These are phyloP conservation scores for Macrobrachium nipponense DNA, from an alignment of 1,140 invertebrate species.

Conservation along the genomic window DNA sequence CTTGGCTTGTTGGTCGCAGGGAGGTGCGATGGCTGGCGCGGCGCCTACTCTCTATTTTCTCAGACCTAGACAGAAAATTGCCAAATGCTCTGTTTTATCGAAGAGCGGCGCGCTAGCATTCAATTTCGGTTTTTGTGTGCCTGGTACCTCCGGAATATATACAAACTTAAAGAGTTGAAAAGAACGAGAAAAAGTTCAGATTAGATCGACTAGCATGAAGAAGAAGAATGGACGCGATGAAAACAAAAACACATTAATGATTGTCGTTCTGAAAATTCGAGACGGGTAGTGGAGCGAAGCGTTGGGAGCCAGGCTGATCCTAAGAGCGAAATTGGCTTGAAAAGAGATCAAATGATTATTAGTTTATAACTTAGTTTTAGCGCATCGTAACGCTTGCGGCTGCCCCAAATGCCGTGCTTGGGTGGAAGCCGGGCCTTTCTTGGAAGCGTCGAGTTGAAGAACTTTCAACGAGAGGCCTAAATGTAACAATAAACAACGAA, in stretches of 20 bases:
- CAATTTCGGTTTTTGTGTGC: slow-evolving; percentile 9
- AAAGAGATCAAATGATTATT: slow-evolving; percentile 47
- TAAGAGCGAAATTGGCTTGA: slow-evolving; percentile 49
- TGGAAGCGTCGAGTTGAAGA: background rate
- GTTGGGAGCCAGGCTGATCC: background rate
- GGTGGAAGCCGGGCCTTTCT: no score
- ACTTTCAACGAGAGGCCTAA: slow-evolving; percentile 2
- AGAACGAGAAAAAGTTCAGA: slow-evolving; percentile 14
- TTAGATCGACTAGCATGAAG: slow-evolving; percentile 8
- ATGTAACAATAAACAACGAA: background rate
- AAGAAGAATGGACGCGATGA: slow-evolving; percentile 21
- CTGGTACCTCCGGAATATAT: slow-evolving; percentile 5
- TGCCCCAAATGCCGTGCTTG: no score
- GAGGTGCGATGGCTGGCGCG: slow-evolving; percentile 38
- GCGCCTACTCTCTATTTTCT: slow-evolving; percentile 48
- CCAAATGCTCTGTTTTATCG: slow-evolving; percentile 56
- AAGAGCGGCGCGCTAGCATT: slow-evolving; percentile 30
- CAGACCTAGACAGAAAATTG: slow-evolving; percentile 49
- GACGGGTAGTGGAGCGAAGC: slow-evolving; percentile 15
- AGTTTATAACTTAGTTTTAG: background rate
- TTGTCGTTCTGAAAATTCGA: slow-evolving; percentile 52
- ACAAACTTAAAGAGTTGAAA: background rate
- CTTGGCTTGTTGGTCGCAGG: slow-evolving; percentile 29
- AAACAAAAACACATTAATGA: slow-evolving; percentile 54
- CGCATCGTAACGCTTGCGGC: background rate